Conservation (phyloP, 2,888 invertebrate genomes). For the Halictus quadricinctus region DNA sequence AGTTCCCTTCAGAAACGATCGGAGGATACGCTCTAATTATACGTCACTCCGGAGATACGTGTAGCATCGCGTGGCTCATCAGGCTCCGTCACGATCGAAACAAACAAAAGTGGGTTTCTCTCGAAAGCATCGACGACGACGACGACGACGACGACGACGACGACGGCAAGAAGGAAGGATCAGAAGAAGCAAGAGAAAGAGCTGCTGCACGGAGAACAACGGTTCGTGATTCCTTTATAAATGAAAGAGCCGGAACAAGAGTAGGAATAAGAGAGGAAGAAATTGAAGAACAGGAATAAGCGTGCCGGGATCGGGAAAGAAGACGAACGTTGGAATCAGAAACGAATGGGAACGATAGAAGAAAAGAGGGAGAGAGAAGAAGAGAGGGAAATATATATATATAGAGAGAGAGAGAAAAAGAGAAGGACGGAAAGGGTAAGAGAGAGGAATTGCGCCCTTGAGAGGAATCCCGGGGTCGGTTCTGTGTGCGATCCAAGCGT, state of each 20-base stretch:
- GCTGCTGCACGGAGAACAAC: neutral
- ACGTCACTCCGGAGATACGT: constrained; percentile 16
- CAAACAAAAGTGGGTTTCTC: constrained; percentile 26
- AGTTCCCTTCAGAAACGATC: neutral
- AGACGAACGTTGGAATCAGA: constrained; percentile 15
- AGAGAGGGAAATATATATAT: neutral
- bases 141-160: too few species aligned
- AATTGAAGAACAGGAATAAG: constrained; percentile 22
- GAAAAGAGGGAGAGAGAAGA: constrained; percentile 4
- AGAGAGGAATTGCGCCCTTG: constrained; percentile 58
- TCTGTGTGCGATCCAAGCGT: constrained; percentile 69
- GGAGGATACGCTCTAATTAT: constrained; percentile 27
- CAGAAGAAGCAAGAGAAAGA: neutral
- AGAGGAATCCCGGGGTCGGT: constrained; percentile 64
- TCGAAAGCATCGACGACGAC: neutral
- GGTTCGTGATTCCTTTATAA: constrained; percentile 45
- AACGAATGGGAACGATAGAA: neutral
- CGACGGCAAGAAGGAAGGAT: neutral
- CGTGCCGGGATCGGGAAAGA: neutral
- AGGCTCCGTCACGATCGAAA: constrained; percentile 3
- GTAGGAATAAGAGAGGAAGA: constrained; percentile 19
- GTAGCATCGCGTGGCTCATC: constrained; percentile 19
- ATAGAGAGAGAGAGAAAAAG: neutral
- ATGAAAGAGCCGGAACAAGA: constrained; percentile 28
- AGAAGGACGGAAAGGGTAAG: constrained; percentile 6